Percentiles rank a stretch among this genome's conserved stretches.
These are phyloP conservation scores for Aphis gossypii DNA, from an alignment of 1,140 invertebrate genomes.

Conservation along the genomic window DNA sequence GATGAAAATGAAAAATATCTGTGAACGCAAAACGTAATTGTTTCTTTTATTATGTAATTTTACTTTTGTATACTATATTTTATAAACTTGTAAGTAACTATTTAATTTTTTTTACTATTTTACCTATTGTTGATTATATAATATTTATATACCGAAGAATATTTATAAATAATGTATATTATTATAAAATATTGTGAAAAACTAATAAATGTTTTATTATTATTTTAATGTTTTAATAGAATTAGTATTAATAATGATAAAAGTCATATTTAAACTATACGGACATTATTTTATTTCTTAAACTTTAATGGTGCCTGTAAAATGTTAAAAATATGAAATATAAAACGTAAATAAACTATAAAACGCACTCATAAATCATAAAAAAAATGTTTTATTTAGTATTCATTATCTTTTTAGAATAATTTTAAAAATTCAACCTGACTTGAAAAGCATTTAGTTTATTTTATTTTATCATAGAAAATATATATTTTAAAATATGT, in stretches of 20 bases:
- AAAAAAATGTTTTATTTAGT: too few species aligned
- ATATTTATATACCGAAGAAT: neutral
- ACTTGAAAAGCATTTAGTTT: neutral
- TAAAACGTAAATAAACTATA: neutral
- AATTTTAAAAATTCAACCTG: neutral
- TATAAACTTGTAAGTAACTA: neutral
- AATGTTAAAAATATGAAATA: neutral
- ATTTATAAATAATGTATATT: neutral
- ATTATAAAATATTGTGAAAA: neutral
- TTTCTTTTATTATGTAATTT: neutral
- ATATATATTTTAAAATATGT: neutral
- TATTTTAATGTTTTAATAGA: neutral
- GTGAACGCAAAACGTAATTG: neutral
- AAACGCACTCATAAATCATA: too few species aligned
- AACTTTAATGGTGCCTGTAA: neutral
- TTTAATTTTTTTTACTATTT: conserved; percentile 5
- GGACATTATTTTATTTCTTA: neutral
- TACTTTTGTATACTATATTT: neutral
- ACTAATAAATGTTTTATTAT: neutral
- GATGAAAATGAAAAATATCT: neutral
- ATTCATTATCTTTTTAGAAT: neutral
- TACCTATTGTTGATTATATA: neutral
- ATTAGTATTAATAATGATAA: neutral
- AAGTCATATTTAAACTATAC: too few species aligned
- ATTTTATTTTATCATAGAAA: neutral